Evolutionary conservation across 2,113 vertebrate species (phyloP), one percentile per base, ranked within the genome.

Genomic region (Ochotona curzoniae): DNA sequence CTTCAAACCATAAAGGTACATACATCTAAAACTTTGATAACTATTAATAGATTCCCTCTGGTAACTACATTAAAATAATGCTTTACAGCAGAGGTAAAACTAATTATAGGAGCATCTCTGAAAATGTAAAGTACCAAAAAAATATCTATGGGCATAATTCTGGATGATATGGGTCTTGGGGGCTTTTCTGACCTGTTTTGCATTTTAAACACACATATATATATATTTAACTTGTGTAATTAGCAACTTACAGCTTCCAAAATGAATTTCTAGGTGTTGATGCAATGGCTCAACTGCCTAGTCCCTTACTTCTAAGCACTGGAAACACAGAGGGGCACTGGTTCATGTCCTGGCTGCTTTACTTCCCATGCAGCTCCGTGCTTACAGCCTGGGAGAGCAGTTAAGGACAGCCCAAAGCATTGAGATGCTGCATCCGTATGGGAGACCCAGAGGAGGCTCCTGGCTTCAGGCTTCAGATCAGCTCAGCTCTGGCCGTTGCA

Each of bases 211-310:
- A 57, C 69, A 44, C 20, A 57, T 63, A 44, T 20, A 44, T 17
- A 51, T 71, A 11, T 54, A 32, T 63, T 63, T 63, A 54, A 67
- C 21, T 74, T 67, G 12, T 74, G 44, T 47, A 76, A 74, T 86
- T 26, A 74, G 13, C 87, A 86, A 44, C 78, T 49, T 60, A 69
- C 73, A 44, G 25, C 88, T 91, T 91, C 90, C 63, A 28, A 79
- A 85, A 44, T 88, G 25, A 90, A 71, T 80, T 67, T 90, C 25
- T 88, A 44, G 38, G 38, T 44, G 38, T 44, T 44, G 38, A 6
- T 44, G 38, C 38, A 6, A 44, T 44, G 38, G 38, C 38, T 44
- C 6, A 44, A 44, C 38, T 44, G 38, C 38, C 38, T 44, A 44
- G 6, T 44, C 38, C 38, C 38, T 44, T 44, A 44, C 38, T 44